Evolutionary conservation across 2,888 invertebrate species (phyloP).

Genomic region (Coecobrya sp.): DNA sequence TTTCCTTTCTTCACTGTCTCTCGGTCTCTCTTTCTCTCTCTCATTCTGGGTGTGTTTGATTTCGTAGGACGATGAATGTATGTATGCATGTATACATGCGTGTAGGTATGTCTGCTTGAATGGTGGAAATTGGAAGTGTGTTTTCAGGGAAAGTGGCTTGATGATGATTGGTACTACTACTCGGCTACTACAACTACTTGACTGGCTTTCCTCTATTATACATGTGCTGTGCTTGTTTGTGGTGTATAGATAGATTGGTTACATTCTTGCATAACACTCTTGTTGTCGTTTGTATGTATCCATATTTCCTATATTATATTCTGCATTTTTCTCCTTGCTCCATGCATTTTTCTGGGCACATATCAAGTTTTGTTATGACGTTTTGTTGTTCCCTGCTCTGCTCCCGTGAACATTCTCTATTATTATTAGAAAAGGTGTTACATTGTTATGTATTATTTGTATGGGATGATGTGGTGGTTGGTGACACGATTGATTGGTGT

Average conservation of each 20-base stretch:
- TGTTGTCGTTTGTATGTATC: background rate
- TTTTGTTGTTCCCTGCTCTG: background rate
- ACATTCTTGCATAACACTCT: constrained; percentile 15
- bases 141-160: constrained; percentile 14
- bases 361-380: background rate
- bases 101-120: background rate
- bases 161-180: background rate
- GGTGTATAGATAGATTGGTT: background rate
- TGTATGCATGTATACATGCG: constrained; percentile 33
- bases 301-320: too few species aligned
- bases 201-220: background rate
- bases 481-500: constrained; percentile 12
- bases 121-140: constrained; percentile 22
- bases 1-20: background rate
- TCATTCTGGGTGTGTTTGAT: constrained; percentile 77
- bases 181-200: background rate
- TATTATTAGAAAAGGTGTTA: constrained; percentile 37
- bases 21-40: background rate
- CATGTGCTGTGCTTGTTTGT: background rate
- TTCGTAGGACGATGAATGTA: constrained; percentile 45
- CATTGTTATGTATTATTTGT: background rate
- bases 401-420: background rate
- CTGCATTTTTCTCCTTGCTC: background rate
- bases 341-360: background rate
- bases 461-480: background rate